Evolutionary conservation across 2,113 vertebrate genomes (phyloP).

Genomic region (Rattus rattus): DNA sequence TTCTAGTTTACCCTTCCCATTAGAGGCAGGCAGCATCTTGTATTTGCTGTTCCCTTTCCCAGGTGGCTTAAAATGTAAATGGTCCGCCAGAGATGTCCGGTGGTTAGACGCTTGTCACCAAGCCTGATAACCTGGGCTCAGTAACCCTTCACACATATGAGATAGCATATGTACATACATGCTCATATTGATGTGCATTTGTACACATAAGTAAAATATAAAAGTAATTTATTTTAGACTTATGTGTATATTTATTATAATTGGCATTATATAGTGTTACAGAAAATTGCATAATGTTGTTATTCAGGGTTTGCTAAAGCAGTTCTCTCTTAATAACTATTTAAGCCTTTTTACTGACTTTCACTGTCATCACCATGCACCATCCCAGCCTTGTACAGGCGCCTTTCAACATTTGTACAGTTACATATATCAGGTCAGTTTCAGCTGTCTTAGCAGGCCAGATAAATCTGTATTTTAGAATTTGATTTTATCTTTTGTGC

Average conservation of each 20-base stretch:
- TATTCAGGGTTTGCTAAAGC: too few species aligned
- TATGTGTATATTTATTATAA: too few species aligned
- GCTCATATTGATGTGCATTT: not conserved
- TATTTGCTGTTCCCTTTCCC: not conserved
- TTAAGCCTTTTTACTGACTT: not conserved
- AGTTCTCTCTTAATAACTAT: too few species aligned
- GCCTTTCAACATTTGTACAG: not conserved
- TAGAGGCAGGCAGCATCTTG: not conserved
- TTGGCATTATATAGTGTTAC: not conserved
- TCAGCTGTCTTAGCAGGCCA: not conserved
- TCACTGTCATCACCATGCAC: not conserved
- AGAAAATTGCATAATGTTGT: not conserved
- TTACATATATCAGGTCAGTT: not conserved
- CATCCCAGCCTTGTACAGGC: not conserved
- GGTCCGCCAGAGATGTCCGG: not conserved
- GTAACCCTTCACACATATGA: not conserved
- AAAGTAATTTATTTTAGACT: not conserved
- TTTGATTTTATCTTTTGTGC: not conserved
- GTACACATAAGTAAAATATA: not conserved
- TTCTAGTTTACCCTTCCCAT: not conserved
- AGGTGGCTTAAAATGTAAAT: not conserved
- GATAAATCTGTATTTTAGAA: constrained; percentile 38
- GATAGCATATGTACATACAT: not conserved
- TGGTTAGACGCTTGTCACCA: not conserved
- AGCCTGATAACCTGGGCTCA: not conserved